These are phyloP conservation scores for Diogma glabrata DNA, from an alignment of 2,888 invertebrate species.

Conservation along the genomic window DNA sequence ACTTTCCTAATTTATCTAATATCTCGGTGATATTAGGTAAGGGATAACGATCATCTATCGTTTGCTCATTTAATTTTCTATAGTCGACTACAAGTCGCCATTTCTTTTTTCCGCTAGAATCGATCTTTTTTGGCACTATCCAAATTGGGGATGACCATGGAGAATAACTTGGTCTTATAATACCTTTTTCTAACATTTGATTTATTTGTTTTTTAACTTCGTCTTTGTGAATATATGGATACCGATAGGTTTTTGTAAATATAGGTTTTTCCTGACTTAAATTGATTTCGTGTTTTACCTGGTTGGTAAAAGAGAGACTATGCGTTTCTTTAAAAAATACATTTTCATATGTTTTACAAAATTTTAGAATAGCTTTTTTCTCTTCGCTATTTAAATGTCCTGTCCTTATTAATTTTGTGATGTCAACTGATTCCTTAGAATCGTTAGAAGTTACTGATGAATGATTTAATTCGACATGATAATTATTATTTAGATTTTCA, in stretches of 20 bases:
- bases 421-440: background rate
- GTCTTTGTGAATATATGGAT: background rate
- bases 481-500: background rate
- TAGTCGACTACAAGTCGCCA: too few relatives aligned
- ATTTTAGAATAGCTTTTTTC: slow-evolving; percentile 12
- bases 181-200: too few relatives aligned
- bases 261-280: background rate
- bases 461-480: too few relatives aligned
- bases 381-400: slow-evolving; percentile 18
- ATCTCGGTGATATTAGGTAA: too few relatives aligned
- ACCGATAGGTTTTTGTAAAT: background rate
- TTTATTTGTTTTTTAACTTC: too few relatives aligned
- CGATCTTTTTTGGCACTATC: too few relatives aligned
- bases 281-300: background rate
- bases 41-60: too few relatives aligned
- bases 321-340: background rate
- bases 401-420: background rate
- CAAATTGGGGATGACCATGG: too few relatives aligned
- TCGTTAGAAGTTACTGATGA: background rate
- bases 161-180: too few relatives aligned
- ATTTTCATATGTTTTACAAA: slow-evolving; percentile 15
- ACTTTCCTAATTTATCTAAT: too few relatives aligned
- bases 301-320: background rate
- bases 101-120: too few relatives aligned
- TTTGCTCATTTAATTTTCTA: too few relatives aligned